Conservation (phyloP, 1,140 invertebrate genomes). For the Hestina assimilis region DNA sequence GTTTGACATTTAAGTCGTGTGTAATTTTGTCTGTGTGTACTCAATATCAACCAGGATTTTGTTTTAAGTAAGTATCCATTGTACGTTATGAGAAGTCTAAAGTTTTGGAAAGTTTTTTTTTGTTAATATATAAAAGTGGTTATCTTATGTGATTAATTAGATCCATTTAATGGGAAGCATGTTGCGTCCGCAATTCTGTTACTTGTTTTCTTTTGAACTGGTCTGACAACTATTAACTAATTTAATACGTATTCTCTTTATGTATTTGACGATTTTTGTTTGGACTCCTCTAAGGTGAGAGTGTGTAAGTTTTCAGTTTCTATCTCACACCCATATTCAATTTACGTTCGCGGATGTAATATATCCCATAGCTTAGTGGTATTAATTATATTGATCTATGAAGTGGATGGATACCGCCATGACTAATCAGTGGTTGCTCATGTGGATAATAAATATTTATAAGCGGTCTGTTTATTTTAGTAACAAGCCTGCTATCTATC, state of each 20-base stretch:
- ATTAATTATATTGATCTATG: conserved; percentile 6
- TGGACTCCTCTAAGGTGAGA: not conserved
- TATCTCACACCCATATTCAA: no score
- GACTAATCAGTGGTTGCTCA: conserved; percentile 27
- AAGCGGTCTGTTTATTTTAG: conserved; percentile 18
- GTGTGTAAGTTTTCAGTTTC: no score
- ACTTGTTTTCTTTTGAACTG: conserved; percentile 64
- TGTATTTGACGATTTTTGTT: not conserved
- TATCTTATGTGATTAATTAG: conserved; percentile 34
- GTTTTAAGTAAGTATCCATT: conserved; percentile 18
- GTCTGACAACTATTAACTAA: conserved; percentile 51
- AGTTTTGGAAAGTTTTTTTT: conserved; percentile 25
- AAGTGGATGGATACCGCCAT: conserved; percentile 10
- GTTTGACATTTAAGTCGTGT: conserved; percentile 8
- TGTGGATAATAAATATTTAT: conserved; percentile 30
- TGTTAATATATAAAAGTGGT: conserved; percentile 3
- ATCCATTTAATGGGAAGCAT: conserved; percentile 47
- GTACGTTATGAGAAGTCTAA: not conserved
- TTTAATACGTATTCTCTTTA: conserved; percentile 13
- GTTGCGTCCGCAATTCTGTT: conserved; percentile 58
- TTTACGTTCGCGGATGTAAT: not conserved
- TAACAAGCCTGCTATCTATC: not conserved
- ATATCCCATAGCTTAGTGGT: not conserved
- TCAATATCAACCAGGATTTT: conserved; percentile 5
- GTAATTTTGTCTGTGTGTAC: conserved; percentile 20